These are phyloP conservation scores for Serrognathus titanus DNA, from an alignment of 2,888 invertebrate genomes.

Conservation along the genomic window DNA sequence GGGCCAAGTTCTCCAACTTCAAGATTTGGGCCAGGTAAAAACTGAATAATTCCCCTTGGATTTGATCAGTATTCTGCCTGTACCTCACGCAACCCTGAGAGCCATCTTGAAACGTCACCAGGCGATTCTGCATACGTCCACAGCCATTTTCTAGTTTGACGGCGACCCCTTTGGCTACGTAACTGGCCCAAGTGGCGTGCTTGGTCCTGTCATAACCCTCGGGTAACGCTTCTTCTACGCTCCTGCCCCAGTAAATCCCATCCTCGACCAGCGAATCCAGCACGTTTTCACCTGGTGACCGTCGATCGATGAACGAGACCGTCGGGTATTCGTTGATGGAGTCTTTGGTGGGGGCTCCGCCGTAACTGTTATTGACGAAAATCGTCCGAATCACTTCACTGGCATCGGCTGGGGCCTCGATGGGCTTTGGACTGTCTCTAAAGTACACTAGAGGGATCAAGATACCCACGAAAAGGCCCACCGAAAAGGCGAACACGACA, in stretches of 20 bases:
- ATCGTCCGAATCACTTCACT: constrained; percentile 31
- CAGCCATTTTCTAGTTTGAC: constrained; percentile 75
- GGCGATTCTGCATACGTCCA: constrained; percentile 83
- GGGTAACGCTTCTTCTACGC: constrained; percentile 66
- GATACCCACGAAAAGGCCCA: constrained; percentile 67
- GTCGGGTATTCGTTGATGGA: constrained; percentile 40
- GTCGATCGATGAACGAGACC: constrained; percentile 53
- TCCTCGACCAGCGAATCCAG: constrained; percentile 54
- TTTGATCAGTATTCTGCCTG: constrained; percentile 84
- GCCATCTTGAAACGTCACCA: constrained; percentile 75
- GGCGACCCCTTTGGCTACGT: constrained; percentile 56
- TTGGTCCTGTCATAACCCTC: constrained; percentile 64
- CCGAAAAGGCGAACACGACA: constrained; percentile 64
- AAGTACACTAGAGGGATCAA: constrained; percentile 55
- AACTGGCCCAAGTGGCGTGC: constrained; percentile 65
- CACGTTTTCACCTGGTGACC: constrained; percentile 30
- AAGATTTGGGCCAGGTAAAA: constrained; percentile 76
- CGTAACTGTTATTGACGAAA: constrained; percentile 42
- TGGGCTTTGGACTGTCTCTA: constrained; percentile 41
- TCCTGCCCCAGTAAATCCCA: constrained; percentile 70
- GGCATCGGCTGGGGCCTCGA: constrained; percentile 19
- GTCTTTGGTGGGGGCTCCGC: constrained; percentile 24
- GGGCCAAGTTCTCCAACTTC: constrained; percentile 74
- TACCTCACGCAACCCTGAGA: constrained; percentile 78
- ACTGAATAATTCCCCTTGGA: constrained; percentile 86